Base-by-base conservation (phyloP, 2,888 invertebrate genomes). In the Eledona agricola region DNA sequence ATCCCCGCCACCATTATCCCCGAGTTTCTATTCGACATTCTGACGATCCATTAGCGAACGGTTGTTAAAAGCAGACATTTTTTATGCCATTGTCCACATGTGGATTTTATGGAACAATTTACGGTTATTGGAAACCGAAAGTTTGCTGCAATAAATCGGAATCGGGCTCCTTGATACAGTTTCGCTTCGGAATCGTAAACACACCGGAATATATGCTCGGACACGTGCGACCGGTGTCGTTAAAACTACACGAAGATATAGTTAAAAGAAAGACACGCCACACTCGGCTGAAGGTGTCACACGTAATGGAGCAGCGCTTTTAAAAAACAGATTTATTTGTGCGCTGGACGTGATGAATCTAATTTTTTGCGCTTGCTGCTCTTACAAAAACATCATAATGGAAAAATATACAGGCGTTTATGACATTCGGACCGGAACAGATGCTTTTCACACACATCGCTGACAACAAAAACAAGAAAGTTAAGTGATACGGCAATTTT, bases 81-180 rank as follows among this genome's bases (percentile, higher is more conserved):
- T 72, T 71, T 70, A 68, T 61, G 57, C 64, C 59, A 60, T 60
- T 67, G 69, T 70, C 70, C 71, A 65, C 69, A 70, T 72, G 70
- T 71, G 71, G 69, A 71, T 69, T 71, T 71, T 69, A 71, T 71
- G 62, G 66, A 65, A 67, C 70, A 72, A 73, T 74, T 73, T 72
- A 72, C 72, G 71, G 69, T 72, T 72, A 73, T 73, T 71, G 72
- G 70, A 72, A 67, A 69, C 70, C 68, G 69, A 72, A 72, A 71
- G 69, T 72, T 71, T 65, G 64, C 60, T 55, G 67, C 66, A 63
- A 71, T 72, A 72, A 72, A 72, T 72, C 70, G 67, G 59, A 66
- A 68, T 67, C 59, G 64, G 59, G 57, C 61, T 58, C 64, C 57
- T 59, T 63, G 67, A 66, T 68, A 63, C 66, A 63, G 65, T 64